A percentile compares a stretch with the other conserved stretches of the same genome.
Evolutionary conservation across 2,888 invertebrate species (phyloP).

Genomic region (Nasonovia ribisnigri): DNA sequence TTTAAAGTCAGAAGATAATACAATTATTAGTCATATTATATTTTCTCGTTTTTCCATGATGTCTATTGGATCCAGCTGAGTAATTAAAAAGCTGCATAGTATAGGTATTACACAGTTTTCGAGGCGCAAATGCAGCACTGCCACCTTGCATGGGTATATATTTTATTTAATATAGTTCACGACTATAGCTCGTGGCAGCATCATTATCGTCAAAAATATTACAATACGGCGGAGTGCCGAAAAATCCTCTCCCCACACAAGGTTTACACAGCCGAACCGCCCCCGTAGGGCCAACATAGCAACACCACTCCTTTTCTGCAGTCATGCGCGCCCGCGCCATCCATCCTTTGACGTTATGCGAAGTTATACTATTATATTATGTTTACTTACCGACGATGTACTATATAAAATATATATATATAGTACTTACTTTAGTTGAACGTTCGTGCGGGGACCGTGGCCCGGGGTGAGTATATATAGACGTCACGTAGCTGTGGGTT

Average conservation of each 20-base stretch:
- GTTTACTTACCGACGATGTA: not conserved
- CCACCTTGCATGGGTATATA: not conserved
- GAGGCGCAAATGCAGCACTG: not conserved
- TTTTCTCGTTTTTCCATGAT: not conserved
- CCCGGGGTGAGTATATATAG: not conserved
- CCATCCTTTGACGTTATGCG: not conserved
- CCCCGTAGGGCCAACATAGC: not conserved
- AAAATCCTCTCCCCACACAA: not conserved
- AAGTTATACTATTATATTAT: not conserved
- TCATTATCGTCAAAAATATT: not conserved
- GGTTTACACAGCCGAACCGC: not conserved
- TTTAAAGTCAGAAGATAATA: not conserved
- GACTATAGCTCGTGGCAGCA: not conserved
- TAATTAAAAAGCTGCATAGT: not conserved
- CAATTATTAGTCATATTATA: not conserved
- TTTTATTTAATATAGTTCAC: conserved; percentile 5
- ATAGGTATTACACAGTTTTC: not conserved
- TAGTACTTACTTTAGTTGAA: not conserved
- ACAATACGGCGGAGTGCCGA: not conserved
- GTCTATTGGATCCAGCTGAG: not conserved
- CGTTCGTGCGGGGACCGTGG: not conserved
- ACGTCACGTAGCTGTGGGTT: not conserved
- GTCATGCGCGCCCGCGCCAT: not conserved
- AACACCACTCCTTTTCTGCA: not conserved
- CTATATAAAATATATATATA: not conserved